Percentiles rank a stretch among this genome's conserved stretches.
These are phyloP conservation scores for Electrophaes corylata DNA, from an alignment of 2,888 invertebrate species.

Conservation along the genomic window DNA sequence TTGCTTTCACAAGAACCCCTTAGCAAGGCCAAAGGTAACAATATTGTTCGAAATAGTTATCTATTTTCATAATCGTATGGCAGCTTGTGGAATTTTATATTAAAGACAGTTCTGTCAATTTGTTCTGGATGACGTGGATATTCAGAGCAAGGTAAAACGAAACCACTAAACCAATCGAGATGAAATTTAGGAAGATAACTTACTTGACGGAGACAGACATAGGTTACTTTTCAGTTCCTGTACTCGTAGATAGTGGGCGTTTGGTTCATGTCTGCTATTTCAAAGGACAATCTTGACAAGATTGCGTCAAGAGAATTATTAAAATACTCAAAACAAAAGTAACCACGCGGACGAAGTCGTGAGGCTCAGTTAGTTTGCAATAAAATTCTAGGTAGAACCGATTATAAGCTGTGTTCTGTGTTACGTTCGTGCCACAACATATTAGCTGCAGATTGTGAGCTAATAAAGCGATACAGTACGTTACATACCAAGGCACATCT, in stretches of 20 bases:
- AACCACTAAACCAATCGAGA: no score
- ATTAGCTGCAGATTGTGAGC: constrained; percentile 17
- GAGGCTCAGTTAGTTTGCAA: not conserved
- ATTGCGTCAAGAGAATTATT: no score
- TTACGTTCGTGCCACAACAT: constrained; percentile 13
- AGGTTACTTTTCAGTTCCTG: no score
- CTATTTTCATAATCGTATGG: constrained; percentile 19
- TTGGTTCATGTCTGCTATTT: no score
- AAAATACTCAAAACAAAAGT: no score
- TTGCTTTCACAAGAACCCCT: constrained; percentile 28
- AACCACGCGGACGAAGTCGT: no score
- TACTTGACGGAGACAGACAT: no score
- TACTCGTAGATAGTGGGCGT: no score
- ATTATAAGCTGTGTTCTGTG: not conserved
- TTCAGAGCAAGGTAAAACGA: no score
- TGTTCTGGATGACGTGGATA: no score
- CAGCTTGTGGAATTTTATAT: constrained; percentile 9
- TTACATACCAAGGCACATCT: constrained; percentile 33
- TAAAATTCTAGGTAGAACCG: constrained; percentile 3
- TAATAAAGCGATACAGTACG: constrained; percentile 35
- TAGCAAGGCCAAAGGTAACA: constrained; percentile 15
- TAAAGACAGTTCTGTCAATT: constrained; percentile 8
- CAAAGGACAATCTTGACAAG: no score
- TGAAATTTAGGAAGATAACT: no score
- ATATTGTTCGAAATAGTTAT: constrained; percentile 15